A percentile compares a stretch with the other conserved stretches of the same genome.
phyloP scores from a whole-genome alignment of 2,797 vertebrate genomes.

The Rhynchonycteris naso region DNA sequence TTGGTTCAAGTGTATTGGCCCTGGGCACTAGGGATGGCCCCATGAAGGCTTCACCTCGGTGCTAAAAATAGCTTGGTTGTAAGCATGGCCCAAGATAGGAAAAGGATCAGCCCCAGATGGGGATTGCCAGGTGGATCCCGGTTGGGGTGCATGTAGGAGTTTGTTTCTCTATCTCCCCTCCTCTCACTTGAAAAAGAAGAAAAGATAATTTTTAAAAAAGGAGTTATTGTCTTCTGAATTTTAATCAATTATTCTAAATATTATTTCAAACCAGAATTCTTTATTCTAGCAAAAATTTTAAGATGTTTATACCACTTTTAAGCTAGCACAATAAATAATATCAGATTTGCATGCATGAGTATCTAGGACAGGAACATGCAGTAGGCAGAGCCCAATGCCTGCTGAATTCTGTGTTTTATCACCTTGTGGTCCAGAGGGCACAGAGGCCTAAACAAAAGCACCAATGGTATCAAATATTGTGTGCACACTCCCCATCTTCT shows the following conservation, averaged over 20 bases:
- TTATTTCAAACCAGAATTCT: neutral
- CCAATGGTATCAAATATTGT: neutral
- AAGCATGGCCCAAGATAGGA: no score
- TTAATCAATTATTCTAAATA: constrained; percentile 7
- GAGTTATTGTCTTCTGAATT: neutral
- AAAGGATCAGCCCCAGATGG: no score
- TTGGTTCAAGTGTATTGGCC: no score
- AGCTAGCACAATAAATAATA: neutral
- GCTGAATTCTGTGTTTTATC: neutral
- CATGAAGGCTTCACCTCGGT: no score
- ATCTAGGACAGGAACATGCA: neutral
- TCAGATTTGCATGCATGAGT: neutral
- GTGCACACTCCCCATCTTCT: neutral
- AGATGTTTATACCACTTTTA: neutral
- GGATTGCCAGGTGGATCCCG: no score
- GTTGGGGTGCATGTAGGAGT: no score
- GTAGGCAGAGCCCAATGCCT: neutral
- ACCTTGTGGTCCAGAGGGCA: neutral
- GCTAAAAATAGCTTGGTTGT: no score
- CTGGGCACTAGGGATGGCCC: no score
- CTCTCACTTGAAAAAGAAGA: no score
- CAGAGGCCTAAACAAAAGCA: neutral
- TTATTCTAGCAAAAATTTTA: neutral
- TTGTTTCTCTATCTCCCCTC: no score
- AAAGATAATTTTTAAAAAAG: no score